Base-by-base conservation (phyloP, 2,797 vertebrate genomes). In the Hafferia zeledoni region DNA sequence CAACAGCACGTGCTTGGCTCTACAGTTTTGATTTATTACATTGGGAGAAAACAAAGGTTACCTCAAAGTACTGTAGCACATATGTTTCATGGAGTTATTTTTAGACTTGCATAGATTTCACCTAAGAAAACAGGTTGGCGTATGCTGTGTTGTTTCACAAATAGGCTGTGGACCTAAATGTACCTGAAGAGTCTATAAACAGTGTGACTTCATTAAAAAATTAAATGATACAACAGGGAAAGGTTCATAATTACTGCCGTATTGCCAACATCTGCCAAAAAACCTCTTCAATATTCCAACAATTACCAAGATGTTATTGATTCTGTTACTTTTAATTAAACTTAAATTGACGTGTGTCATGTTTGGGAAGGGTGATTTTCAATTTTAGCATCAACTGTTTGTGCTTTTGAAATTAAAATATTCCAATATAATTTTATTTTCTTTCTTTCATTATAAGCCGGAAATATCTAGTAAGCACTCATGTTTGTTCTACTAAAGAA, bases 41-140 rank as follows among this genome's bases (percentile, higher is more conserved):
- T 53, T 49, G 41, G 61, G 28, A 84, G 57, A 93, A 92, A 90
- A 78, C 65, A 95, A 94, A 96, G 89, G 87, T 90, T 94, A 89
- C 77, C 67, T 80, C 72, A 65, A 93, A 90, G 77, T 63, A 64
- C 39, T 67, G 68, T 16, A 72, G 80, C 79, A 72, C 94, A 96
- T 95, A 96, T 96, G 95, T 83, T 83, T 96, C 90, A 82, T 8
- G 6, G 44, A 82, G 60, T 68, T 96, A 96, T 92, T 95, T 96
- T 96, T 94, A 93, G 82, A 52, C 79, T 88, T 83, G 71, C 49
- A 84, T 61, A 56, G 59, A 76, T 82, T 94, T 75, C 56, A 88
- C 50, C 30, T 53, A 87, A 83, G 60, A 55, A 83, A 93, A 59
- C 52, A 85, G 56, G 50, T 31, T 87, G 79, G 39, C 0, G 4